Evolutionary conservation across 2,888 invertebrate genomes (phyloP).

Genomic region (Eucera pruinosa): DNA sequence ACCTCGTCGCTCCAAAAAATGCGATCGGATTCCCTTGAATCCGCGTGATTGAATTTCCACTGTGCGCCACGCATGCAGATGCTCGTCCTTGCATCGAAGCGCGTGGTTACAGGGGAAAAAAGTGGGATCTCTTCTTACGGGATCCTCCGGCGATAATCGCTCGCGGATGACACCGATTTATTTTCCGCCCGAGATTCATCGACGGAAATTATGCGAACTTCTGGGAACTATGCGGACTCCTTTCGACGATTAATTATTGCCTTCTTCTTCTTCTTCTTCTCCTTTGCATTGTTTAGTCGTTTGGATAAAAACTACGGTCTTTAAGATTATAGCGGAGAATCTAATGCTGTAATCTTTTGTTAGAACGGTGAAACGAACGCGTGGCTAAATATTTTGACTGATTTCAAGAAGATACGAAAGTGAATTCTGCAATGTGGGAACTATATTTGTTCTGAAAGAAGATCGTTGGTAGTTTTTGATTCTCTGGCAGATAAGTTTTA

Average conservation of each 20-base stretch:
- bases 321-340: background rate
- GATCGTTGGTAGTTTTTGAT: too few species aligned
- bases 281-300: background rate
- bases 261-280: background rate
- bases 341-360: background rate
- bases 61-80: conserved; percentile 18
- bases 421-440: too few species aligned
- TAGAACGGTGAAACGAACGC: background rate
- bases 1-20: conserved; percentile 14
- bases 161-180: conserved; percentile 57
- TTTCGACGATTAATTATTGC: conserved; percentile 8
- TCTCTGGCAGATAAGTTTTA: too few species aligned
- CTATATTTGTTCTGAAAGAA: too few species aligned
- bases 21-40: conserved; percentile 20
- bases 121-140: conserved; percentile 5
- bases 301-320: background rate
- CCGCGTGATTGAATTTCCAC: conserved; percentile 28
- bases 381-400: too few species aligned
- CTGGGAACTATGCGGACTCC: conserved; percentile 28
- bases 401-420: too few species aligned
- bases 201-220: conserved; percentile 44
- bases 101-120: conserved; percentile 3
- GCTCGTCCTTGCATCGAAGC: conserved; percentile 31
- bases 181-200: conserved; percentile 32
- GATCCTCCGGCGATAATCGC: conserved; percentile 21